Percentiles rank a stretch among this genome's conserved stretches.
These are phyloP conservation scores for Xanthia togata DNA, from an alignment of 2,888 invertebrate species.

Conservation along the genomic window DNA sequence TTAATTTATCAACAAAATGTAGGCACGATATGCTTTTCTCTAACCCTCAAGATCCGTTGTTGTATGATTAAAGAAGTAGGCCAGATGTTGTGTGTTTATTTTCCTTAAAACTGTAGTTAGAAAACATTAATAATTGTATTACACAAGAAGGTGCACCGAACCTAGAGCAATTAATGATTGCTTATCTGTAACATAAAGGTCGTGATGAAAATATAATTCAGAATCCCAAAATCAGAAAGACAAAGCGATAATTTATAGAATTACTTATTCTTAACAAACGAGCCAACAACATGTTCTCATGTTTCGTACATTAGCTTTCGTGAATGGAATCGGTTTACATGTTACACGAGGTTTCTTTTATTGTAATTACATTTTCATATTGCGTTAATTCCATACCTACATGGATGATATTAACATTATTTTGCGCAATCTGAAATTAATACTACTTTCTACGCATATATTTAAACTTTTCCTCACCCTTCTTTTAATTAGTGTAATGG, in stretches of 20 bases:
- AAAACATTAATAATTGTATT: constrained; percentile 2
- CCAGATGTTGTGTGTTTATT: background rate
- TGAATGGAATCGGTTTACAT: constrained; percentile 29
- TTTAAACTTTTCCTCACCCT: background rate
- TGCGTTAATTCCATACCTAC: constrained; percentile 12
- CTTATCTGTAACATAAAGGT: background rate
- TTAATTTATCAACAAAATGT: background rate
- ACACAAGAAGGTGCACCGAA: background rate
- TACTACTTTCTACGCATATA: background rate
- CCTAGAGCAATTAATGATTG: constrained; percentile 25
- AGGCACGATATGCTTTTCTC: background rate
- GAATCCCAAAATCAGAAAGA: constrained; percentile 1
- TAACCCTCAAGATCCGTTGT: background rate
- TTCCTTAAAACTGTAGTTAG: background rate
- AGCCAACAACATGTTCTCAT: constrained; percentile 40
- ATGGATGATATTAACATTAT: constrained; percentile 14
- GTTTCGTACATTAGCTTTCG: constrained; percentile 12
- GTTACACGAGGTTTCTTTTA: constrained; percentile 21
- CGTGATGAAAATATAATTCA: constrained; percentile 10
- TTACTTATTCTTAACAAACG: constrained; percentile 12
- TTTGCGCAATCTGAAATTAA: background rate
- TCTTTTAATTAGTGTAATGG: constrained; percentile 12
- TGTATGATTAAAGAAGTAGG: background rate
- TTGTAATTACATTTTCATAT: constrained; percentile 16
- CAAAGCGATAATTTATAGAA: constrained; percentile 24